Percentiles rank a stretch among this genome's conserved stretches.
Evolutionary conservation across 2,888 invertebrate species (phyloP).

Genomic region (Drosophila subquinaria): DNA sequence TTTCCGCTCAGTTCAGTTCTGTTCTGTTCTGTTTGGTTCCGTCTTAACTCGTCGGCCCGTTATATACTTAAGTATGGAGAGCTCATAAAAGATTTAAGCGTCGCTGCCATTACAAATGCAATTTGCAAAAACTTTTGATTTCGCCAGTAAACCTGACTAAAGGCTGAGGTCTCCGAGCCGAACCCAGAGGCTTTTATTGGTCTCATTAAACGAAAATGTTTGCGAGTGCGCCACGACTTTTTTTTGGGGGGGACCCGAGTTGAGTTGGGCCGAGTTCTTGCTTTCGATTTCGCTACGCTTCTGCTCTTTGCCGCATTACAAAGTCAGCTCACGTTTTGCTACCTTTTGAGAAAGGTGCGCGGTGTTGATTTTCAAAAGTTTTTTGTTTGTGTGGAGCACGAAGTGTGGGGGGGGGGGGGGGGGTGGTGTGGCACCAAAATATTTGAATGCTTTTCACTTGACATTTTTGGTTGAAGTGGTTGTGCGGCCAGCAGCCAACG

Average conservation of each 20-base stretch:
- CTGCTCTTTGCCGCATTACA: slow-evolving; percentile 36
- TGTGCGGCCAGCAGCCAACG: slow-evolving; percentile 41
- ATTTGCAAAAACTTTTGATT: slow-evolving; percentile 78
- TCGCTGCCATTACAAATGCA: slow-evolving; percentile 78
- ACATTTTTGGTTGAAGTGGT: slow-evolving; percentile 73
- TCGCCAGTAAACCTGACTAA: slow-evolving; percentile 37
- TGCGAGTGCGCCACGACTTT: slow-evolving; percentile 37
- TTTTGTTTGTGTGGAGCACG: slow-evolving; percentile 18
- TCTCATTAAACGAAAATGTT: slow-evolving; percentile 79
- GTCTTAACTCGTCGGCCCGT: slow-evolving; percentile 2
- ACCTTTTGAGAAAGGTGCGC: slow-evolving; percentile 65
- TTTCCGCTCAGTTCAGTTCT: slow-evolving; percentile 46
- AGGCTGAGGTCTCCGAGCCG: slow-evolving; percentile 1
- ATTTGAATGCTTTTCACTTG: slow-evolving; percentile 78
- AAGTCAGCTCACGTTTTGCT: slow-evolving; percentile 64
- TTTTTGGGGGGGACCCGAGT: background rate
- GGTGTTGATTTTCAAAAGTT: slow-evolving; percentile 76
- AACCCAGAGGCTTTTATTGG: slow-evolving; percentile 70
- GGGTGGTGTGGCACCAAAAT: slow-evolving; percentile 16
- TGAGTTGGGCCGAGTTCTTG: slow-evolving; percentile 31
- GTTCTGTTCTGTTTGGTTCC: slow-evolving; percentile 12
- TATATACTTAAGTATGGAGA: slow-evolving; percentile 55
- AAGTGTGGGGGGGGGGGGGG: slow-evolving; percentile 6
- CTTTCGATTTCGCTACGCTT: slow-evolving; percentile 67
- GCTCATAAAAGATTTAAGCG: slow-evolving; percentile 79